phyloP scores from a whole-genome alignment of 2,888 invertebrate species.

The Agelastica alni region DNA sequence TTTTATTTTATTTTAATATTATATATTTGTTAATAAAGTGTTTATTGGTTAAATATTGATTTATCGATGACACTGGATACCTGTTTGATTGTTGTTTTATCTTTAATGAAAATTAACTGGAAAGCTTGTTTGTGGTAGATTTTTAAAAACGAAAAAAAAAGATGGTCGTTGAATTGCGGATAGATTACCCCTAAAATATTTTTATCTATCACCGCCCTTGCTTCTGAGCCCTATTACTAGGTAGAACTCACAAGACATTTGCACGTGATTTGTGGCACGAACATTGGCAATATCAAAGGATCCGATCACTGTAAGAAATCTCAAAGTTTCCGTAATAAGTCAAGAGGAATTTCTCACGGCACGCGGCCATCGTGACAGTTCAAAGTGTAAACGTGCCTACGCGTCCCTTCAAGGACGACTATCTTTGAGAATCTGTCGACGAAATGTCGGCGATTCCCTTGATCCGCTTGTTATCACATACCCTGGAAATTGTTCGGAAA shows the following conservation, averaged over 20 bases:
- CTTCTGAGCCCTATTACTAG: too few relatives aligned
- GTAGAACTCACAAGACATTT: slow-evolving; percentile 38
- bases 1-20: too few relatives aligned
- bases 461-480: slow-evolving; percentile 12
- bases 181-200: too few relatives aligned
- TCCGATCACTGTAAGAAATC: slow-evolving; percentile 43
- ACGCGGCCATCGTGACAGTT: slow-evolving; percentile 41
- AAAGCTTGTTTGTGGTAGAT: too few relatives aligned
- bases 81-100: too few relatives aligned
- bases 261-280: slow-evolving; percentile 40
- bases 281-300: slow-evolving; percentile 38
- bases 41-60: too few relatives aligned
- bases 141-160: too few relatives aligned
- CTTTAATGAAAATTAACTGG: too few relatives aligned
- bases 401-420: slow-evolving; percentile 27
- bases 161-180: too few relatives aligned
- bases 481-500: slow-evolving; percentile 17
- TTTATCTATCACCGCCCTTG: too few relatives aligned
- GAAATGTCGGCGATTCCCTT: slow-evolving; percentile 10
- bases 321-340: slow-evolving; percentile 45
- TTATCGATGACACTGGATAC: too few relatives aligned
- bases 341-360: slow-evolving; percentile 43
- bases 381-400: slow-evolving; percentile 41
- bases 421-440: slow-evolving; percentile 18
- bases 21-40: too few relatives aligned